Percentiles rank a stretch among this genome's conserved stretches.
Evolutionary conservation across 2,888 invertebrate genomes (phyloP).

Genomic region (Neocrepidodera transversa): DNA sequence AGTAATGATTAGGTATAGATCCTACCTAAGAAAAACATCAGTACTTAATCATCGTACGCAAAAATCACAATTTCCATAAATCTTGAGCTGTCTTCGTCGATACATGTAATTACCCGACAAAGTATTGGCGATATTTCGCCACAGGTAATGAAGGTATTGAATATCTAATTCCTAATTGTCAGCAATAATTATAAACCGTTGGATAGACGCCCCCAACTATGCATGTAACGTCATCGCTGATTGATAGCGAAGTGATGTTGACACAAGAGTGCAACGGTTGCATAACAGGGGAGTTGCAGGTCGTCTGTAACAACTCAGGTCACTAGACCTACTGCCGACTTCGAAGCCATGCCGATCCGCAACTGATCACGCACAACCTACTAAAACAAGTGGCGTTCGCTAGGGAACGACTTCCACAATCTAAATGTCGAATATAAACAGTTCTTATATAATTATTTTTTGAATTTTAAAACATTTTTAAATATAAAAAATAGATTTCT

Average conservation of each 20-base stretch:
- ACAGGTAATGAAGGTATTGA: slow-evolving; percentile 38
- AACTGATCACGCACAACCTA: slow-evolving; percentile 54
- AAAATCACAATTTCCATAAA: slow-evolving; percentile 24
- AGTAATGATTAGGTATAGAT: slow-evolving; percentile 2
- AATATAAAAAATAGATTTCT: no score
- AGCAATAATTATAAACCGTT: slow-evolving; percentile 35
- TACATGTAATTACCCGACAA: slow-evolving; percentile 29
- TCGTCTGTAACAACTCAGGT: slow-evolving; percentile 54
- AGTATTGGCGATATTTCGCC: slow-evolving; percentile 36
- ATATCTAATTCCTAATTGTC: slow-evolving; percentile 36
- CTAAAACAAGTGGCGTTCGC: slow-evolving; percentile 24
- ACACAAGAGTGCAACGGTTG: slow-evolving; percentile 52
- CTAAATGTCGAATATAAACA: neutral
- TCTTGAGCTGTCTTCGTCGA: slow-evolving; percentile 18
- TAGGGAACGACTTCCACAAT: neutral
- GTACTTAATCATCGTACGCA: slow-evolving; percentile 11
- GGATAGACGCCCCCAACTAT: slow-evolving; percentile 30
- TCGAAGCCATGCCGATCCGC: slow-evolving; percentile 31
- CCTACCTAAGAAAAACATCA: neutral
- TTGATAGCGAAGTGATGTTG: slow-evolving; percentile 50
- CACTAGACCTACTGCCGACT: slow-evolving; percentile 53
- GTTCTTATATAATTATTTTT: no score
- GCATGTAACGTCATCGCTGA: slow-evolving; percentile 36
- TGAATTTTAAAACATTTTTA: no score
- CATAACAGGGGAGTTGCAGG: slow-evolving; percentile 54